Conservation (phyloP, 2,888 invertebrate species). For the Neuroscelio doddi region DNA sequence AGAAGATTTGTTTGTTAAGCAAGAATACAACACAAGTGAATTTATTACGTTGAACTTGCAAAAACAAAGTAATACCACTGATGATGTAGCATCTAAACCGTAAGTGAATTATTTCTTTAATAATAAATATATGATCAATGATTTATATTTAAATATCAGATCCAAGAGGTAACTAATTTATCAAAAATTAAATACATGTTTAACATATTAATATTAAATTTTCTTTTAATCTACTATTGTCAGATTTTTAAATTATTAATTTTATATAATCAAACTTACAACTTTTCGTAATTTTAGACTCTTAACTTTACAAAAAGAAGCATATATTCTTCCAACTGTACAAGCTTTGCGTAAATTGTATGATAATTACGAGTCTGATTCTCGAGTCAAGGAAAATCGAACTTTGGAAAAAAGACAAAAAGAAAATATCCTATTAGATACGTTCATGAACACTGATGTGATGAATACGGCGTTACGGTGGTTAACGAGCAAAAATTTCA, state of each 20-base stretch:
- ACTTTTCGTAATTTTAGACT: too few species aligned
- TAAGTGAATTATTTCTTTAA: slow-evolving; percentile 47
- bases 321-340: slow-evolving; percentile 56
- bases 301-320: slow-evolving; percentile 51
- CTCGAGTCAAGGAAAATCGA: slow-evolving; percentile 52
- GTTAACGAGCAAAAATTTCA: slow-evolving; percentile 55
- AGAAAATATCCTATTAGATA: slow-evolving; percentile 59
- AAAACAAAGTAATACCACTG: slow-evolving; percentile 40
- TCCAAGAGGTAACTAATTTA: too few species aligned
- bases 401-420: slow-evolving; percentile 51
- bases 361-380: slow-evolving; percentile 56
- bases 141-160: too few species aligned
- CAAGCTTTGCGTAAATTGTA: slow-evolving; percentile 55
- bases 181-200: too few species aligned
- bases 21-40: slow-evolving; percentile 51
- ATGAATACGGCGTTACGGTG: slow-evolving; percentile 59
- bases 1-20: slow-evolving; percentile 59
- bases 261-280: too few species aligned
- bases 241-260: too few species aligned
- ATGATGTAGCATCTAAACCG: slow-evolving; percentile 57
- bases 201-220: too few species aligned
- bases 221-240: too few species aligned
- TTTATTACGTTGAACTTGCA: slow-evolving; percentile 60
- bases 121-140: too few species aligned
- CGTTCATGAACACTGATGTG: slow-evolving; percentile 59